Evolutionary conservation across 2,888 invertebrate species (phyloP), one percentile per base, ranked within the genome.

Genomic region (Platycheirus albimanus): DNA sequence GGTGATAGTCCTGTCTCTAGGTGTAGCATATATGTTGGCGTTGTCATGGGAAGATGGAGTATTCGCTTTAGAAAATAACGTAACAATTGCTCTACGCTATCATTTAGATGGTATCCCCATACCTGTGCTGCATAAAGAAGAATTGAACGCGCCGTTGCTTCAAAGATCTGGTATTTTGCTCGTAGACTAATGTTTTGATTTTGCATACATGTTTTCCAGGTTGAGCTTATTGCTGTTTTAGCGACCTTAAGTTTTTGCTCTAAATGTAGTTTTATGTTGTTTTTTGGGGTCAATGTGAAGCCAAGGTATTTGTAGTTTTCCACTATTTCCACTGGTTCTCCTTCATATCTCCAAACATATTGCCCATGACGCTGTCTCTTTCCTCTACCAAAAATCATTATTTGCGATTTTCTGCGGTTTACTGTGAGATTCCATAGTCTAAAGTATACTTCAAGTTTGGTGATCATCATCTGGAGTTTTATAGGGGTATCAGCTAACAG

Each of bases 401-500:
- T 43, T 43, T 43, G 17, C 2, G 43, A 43, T 43, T 43, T 17
- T 6, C 2, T 43, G 4, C 43, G 15, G 17, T 43, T 43, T 17
- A 17, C 8, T 17, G 43, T 43, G 15, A 41, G 41, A 7, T 41
- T 15, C 36, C 5, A 36, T 10, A 8, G 5, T 36, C 10, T 36
- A 10, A 0, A n/a, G n/a, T n/a, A n/a, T n/a, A n/a, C 38, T 11
- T 11, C 38, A 11, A 11, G 38, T 38, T 11, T 38, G 3, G 38
- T 38, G 38, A 38, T 38, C 38, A 41, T 41, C 13, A 41, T 41
- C 41, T 13, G 41, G n/a, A 41, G 41, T 4, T 41, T 41, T 15
- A 41, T 7, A 13, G 41, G 41, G 3, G 36, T 36, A 11, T 36
- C 36, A 2, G 41, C 13, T 11, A 13, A 13, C 3, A 41, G 41